Percentiles rank a stretch among this genome's conserved stretches.
These are phyloP conservation scores for Melanotaenia pygmaea DNA, from an alignment of 2,797 vertebrate species.

Conservation along the genomic window DNA sequence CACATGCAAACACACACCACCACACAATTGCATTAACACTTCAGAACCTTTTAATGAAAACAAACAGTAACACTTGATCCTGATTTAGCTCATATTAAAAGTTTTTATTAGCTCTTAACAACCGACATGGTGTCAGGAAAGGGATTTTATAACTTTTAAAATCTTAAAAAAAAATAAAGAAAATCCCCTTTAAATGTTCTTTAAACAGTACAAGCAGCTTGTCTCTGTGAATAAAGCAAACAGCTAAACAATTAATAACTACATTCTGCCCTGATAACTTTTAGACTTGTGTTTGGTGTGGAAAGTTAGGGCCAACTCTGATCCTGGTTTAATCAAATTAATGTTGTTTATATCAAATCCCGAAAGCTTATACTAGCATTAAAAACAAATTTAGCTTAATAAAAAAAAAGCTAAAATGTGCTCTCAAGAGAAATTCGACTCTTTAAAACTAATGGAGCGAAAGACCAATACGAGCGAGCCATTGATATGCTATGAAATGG, in stretches of 20 bases:
- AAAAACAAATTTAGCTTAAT: conserved; percentile 36
- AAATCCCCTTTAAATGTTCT: conserved; percentile 49
- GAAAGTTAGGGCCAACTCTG: conserved; percentile 17
- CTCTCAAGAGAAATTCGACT: conserved; percentile 32
- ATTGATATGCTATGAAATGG: conserved; percentile 17
- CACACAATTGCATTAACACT: conserved; percentile 37
- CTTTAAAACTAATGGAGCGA: conserved; percentile 26
- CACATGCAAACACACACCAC: conserved; percentile 14
- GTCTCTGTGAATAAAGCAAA: conserved; percentile 28
- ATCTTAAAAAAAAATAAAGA: conserved; percentile 6
- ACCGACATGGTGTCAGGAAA: conserved; percentile 25
- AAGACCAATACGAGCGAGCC: conserved; percentile 6
- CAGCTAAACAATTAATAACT: conserved; percentile 27
- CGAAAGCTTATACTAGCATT: conserved; percentile 8
- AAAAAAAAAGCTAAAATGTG: conserved; percentile 33
- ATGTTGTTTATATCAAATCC: conserved; percentile 16
- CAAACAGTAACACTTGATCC: conserved; percentile 30
- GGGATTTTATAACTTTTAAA: conserved; percentile 35
- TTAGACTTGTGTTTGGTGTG: conserved; percentile 28
- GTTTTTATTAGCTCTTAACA: conserved; percentile 38
- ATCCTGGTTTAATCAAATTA: conserved; percentile 36
- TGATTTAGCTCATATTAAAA: conserved; percentile 52
- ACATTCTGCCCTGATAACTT: conserved; percentile 7
- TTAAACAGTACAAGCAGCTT: conserved; percentile 41
- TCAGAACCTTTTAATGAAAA: conserved; percentile 55